Evolutionary conservation across 2,888 invertebrate species (phyloP).

Genomic region (Noctua janthina): DNA sequence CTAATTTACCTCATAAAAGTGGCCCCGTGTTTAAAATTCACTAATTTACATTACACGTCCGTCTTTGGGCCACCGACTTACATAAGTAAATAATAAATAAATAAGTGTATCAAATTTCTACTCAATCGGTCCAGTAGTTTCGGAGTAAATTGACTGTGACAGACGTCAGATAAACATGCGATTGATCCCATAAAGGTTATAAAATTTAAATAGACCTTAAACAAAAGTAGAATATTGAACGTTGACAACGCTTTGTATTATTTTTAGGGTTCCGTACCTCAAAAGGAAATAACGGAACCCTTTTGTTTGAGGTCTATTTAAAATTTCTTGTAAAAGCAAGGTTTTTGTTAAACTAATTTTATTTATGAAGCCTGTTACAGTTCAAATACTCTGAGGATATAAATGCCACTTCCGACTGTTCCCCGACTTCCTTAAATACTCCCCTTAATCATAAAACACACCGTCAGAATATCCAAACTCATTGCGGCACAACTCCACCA

Average conservation of each 20-base stretch:
- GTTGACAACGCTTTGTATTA: not conserved
- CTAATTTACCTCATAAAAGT: too few relatives aligned
- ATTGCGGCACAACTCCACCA: constrained; percentile 22
- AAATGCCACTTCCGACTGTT: not conserved
- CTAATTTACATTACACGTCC: too few relatives aligned
- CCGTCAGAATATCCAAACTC: constrained; percentile 15
- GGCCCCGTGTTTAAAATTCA: too few relatives aligned
- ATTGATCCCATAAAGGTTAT: too few relatives aligned
- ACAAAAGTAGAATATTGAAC: not conserved
- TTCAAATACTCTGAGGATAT: not conserved
- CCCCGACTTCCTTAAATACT: not conserved
- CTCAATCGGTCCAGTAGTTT: too few relatives aligned
- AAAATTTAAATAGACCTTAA: not conserved
- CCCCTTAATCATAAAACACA: constrained; percentile 39
- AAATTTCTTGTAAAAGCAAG: not conserved
- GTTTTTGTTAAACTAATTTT: not conserved
- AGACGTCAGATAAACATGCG: too few relatives aligned
- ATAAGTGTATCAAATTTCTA: too few relatives aligned
- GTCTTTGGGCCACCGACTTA: too few relatives aligned
- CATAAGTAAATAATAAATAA: too few relatives aligned
- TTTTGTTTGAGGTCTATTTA: not conserved
- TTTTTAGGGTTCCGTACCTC: too few relatives aligned
- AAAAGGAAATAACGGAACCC: too few relatives aligned
- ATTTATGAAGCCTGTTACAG: not conserved
- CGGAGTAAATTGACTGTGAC: too few relatives aligned